These are phyloP conservation scores for Rostratula benghalensis DNA, from an alignment of 2,113 vertebrate genomes.

Conservation along the genomic window DNA sequence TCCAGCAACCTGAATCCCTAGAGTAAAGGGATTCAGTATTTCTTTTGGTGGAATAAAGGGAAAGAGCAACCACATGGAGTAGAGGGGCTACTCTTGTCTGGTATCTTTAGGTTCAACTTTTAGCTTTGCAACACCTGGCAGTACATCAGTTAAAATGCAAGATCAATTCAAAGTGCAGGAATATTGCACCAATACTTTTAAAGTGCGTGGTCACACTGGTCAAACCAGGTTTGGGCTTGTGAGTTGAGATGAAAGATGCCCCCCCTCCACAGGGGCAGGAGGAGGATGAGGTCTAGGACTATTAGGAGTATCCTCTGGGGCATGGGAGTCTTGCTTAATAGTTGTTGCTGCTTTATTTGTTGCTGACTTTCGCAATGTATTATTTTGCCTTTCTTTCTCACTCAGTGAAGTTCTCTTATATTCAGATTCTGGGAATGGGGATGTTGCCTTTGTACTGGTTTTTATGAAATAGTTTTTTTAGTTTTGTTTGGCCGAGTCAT, in stretches of 20 bases:
- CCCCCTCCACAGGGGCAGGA: not conserved
- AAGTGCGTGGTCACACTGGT: not conserved
- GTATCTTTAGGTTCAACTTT: not conserved
- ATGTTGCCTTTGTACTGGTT: not conserved
- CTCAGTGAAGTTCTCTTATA: not conserved
- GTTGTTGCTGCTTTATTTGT: not conserved
- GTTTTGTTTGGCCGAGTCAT: not conserved
- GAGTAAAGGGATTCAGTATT: not conserved
- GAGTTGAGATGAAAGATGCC: not conserved
- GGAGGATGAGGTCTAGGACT: not conserved
- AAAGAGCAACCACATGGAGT: not conserved
- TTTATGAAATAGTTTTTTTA: not conserved
- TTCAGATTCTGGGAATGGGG: not conserved
- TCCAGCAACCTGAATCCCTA: not conserved
- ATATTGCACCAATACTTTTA: fast-evolving
- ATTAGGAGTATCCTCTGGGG: not conserved
- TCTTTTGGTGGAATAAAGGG: not conserved
- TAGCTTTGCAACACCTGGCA: not conserved
- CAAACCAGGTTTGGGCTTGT: not conserved
- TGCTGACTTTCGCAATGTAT: not conserved
- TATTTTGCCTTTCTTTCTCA: not conserved
- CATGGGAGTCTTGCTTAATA: not conserved
- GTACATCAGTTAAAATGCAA: not conserved
- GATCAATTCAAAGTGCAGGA: not conserved
- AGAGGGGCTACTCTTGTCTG: fast-evolving